Evolutionary conservation across 2,113 vertebrate species (phyloP), one percentile per base, ranked within the genome.

Genomic region (Cephalopterus ornatus): DNA sequence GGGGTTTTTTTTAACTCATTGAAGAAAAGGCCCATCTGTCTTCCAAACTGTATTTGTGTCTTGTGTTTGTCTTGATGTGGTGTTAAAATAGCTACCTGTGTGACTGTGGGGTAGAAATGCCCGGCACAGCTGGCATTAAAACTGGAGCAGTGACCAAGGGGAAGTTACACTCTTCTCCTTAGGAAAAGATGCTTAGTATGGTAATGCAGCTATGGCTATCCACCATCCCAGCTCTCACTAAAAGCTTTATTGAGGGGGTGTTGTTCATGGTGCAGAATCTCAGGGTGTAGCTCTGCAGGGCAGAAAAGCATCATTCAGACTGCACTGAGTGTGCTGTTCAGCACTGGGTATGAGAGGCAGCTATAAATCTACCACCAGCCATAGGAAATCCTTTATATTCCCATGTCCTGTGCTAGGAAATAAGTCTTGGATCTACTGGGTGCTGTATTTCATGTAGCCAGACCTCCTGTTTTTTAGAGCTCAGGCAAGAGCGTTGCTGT

Each of bases 1-100:
- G 33, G 1, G 1, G 0, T 23, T 12, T 41, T 62, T 58, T 37
- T 70, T 22, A 1, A 4, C 12, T 58, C 9, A 23, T 20, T 68
- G 46, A 30, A 63, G 37, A 62, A 91, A 66, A 85, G 8, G 5
- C 18, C 7, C 3, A 20, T 71, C 26, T 32, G 0, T 78, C 61
- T 94, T 87, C 61, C 14, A 87, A 17, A 56, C 24, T 47, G 19
- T 46, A 10, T 75, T 89, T 66, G 27, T 63, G 37, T 55, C 63
- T 44, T 65, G 24, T 49, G 4, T 85, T 74, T 81, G 32, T 67
- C 28, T 68, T 32, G 5, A 0, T 20, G 24, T 35, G 32, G 12
- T 66, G 56, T 30, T 81, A 35, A 65, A 65, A 52, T 17, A 68
- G 21, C 23, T 89, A 24, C 42, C 39, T 75, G 11, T 59, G 77